Evolutionary conservation across 1,140 invertebrate species (phyloP).

Genomic region (Leucophenga varia): DNA sequence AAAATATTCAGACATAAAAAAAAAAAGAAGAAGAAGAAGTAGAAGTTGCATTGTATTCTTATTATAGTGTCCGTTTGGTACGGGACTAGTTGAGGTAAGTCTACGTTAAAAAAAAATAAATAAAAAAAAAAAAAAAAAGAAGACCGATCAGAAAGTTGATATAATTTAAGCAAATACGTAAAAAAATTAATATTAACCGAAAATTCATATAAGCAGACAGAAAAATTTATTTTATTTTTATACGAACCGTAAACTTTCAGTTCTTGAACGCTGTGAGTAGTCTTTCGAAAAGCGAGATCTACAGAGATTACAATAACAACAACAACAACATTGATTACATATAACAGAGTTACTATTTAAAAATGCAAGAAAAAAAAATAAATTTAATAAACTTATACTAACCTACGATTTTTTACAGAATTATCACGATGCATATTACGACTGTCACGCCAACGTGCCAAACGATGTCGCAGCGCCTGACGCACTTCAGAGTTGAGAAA

Average conservation of each 20-base stretch:
- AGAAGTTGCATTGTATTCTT: slow-evolving; percentile 29
- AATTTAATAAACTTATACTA: too few relatives aligned
- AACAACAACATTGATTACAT: too few relatives aligned
- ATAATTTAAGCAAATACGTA: slow-evolving; percentile 4
- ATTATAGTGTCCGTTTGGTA: slow-evolving; percentile 45
- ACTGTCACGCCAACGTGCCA: slow-evolving; percentile 74
- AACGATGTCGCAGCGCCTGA: slow-evolving; percentile 77
- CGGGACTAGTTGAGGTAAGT: slow-evolving; percentile 49
- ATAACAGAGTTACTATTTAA: slow-evolving; percentile 4
- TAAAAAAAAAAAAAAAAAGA: slow-evolving; percentile 9
- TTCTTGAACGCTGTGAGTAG: slow-evolving; percentile 71
- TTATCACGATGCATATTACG: slow-evolving; percentile 61
- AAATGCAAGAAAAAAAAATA: too few relatives aligned
- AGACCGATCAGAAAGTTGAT: not conserved
- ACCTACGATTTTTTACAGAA: slow-evolving; percentile 47
- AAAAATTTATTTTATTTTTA: too few relatives aligned
- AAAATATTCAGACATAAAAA: slow-evolving; percentile 17
- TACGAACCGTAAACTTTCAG: slow-evolving; percentile 78
- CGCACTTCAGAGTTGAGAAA: slow-evolving; percentile 91
- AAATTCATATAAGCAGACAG: too few relatives aligned
- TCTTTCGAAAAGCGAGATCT: slow-evolving; percentile 65
- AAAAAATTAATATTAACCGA: too few relatives aligned
- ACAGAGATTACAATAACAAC: too few relatives aligned
- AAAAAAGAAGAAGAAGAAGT: slow-evolving; percentile 8
- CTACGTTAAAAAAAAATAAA: slow-evolving; percentile 39